Conservation (phyloP, 2,797 vertebrate genomes). For the Acipenser ruthenus region DNA sequence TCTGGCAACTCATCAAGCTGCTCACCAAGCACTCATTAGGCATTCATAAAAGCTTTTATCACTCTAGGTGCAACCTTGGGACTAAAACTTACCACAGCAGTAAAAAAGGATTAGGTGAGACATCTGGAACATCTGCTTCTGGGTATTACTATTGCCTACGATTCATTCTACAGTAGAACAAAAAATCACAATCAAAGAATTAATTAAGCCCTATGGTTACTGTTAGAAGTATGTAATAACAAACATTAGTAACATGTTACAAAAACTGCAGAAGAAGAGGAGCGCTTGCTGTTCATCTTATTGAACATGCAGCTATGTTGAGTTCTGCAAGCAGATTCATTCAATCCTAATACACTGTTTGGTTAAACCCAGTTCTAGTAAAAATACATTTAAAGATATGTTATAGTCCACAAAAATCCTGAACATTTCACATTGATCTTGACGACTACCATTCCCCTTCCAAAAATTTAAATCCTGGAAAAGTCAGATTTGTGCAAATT, state of each 20-base stretch:
- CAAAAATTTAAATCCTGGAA: too few relatives aligned
- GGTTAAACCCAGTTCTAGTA: too few relatives aligned
- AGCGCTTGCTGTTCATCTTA: background rate
- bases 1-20: constrained; percentile 33
- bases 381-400: too few relatives aligned
- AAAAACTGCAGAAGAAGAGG: background rate
- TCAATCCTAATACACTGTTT: too few relatives aligned
- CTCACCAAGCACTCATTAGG: constrained; percentile 20
- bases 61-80: constrained; percentile 21
- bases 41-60: constrained; percentile 12
- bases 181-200: constrained; percentile 32
- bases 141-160: constrained; percentile 16
- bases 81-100: constrained; percentile 14
- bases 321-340: too few relatives aligned
- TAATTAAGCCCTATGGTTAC: constrained; percentile 30
- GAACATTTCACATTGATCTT: too few relatives aligned
- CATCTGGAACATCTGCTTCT: constrained; percentile 31
- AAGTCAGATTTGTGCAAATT: too few relatives aligned
- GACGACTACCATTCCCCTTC: too few relatives aligned
- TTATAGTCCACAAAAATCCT: too few relatives aligned
- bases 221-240: constrained; percentile 4
- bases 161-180: constrained; percentile 16
- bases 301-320: too few relatives aligned
- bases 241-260: background rate
- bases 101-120: constrained; percentile 22